phyloP scores from a whole-genome alignment of 2,797 vertebrate genomes.

The Gobio occitaniae region DNA sequence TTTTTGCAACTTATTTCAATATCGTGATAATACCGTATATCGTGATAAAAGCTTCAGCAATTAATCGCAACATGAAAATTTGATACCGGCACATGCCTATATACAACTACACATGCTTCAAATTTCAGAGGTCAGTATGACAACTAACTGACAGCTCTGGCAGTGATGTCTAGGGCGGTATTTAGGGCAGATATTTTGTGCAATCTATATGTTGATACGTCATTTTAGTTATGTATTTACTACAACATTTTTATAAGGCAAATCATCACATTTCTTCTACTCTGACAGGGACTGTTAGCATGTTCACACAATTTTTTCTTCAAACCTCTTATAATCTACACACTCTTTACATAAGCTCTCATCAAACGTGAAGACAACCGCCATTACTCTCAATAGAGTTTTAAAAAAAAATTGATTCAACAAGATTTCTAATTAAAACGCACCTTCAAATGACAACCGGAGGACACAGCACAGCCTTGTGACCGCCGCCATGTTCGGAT shows the following conservation, averaged over 20 bases:
- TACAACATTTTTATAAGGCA: neutral
- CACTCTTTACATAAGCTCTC: neutral
- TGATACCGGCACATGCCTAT: too few relatives aligned
- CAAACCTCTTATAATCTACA: neutral
- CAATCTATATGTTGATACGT: neutral
- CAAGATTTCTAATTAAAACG: neutral
- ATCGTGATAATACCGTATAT: too few relatives aligned
- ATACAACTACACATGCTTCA: neutral
- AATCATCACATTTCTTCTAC: neutral
- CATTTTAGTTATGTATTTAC: neutral
- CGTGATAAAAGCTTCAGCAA: too few relatives aligned
- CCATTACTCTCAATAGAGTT: neutral
- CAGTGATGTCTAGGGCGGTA: neutral
- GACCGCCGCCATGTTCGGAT: constrained; percentile 63
- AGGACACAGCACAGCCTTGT: constrained; percentile 57
- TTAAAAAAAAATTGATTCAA: neutral
- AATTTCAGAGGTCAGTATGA: neutral
- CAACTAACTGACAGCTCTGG: neutral
- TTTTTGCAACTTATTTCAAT: too few relatives aligned
- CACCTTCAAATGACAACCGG: constrained; percentile 57
- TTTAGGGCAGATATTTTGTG: neutral
- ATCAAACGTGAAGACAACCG: neutral
- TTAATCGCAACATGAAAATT: too few relatives aligned
- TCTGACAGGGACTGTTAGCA: neutral
- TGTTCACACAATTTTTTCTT: neutral